Conservation (phyloP, 2,797 vertebrate genomes). For the Halcyon leucocephala region DNA sequence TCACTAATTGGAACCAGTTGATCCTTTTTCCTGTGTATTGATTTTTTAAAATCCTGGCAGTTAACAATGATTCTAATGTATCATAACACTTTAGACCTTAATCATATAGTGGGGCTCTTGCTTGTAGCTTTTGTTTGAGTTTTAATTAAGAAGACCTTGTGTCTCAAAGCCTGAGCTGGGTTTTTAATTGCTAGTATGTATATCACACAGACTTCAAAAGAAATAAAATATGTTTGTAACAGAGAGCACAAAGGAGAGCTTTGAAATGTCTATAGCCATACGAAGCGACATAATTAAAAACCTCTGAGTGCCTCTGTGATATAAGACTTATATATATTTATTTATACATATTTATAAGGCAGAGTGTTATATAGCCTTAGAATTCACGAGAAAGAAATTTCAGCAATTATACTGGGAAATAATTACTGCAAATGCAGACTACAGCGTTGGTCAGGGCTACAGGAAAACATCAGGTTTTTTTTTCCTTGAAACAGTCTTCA, state of each 20-base stretch:
- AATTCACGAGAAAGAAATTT: slow-evolving; percentile 60
- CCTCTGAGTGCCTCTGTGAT: slow-evolving; percentile 88
- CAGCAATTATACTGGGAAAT: slow-evolving; percentile 52
- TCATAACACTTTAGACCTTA: slow-evolving; percentile 94
- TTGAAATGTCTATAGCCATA: slow-evolving; percentile 94
- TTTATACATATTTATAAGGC: slow-evolving; percentile 72
- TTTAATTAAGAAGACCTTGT: slow-evolving; percentile 96
- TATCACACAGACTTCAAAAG: slow-evolving; percentile 96
- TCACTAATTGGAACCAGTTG: slow-evolving; percentile 85
- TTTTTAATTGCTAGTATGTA: slow-evolving; percentile 97
- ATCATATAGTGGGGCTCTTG: slow-evolving; percentile 89
- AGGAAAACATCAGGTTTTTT: slow-evolving; percentile 15
- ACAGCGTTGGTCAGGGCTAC: background rate
- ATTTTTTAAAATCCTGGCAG: slow-evolving; percentile 89
- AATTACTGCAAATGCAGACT: slow-evolving; percentile 53
- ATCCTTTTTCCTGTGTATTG: slow-evolving; percentile 86
- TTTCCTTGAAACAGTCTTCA: background rate
- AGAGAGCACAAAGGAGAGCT: slow-evolving; percentile 90
- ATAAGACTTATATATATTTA: slow-evolving; percentile 82
- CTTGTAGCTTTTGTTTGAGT: slow-evolving; percentile 94
- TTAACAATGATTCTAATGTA: slow-evolving; percentile 91
- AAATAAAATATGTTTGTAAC: slow-evolving; percentile 91
- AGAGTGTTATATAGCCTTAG: slow-evolving; percentile 30
- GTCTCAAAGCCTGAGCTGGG: slow-evolving; percentile 89
- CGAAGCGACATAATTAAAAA: slow-evolving; percentile 94